Conservation (phyloP, 2,888 invertebrate species). For the Diadegma fenestrale region DNA sequence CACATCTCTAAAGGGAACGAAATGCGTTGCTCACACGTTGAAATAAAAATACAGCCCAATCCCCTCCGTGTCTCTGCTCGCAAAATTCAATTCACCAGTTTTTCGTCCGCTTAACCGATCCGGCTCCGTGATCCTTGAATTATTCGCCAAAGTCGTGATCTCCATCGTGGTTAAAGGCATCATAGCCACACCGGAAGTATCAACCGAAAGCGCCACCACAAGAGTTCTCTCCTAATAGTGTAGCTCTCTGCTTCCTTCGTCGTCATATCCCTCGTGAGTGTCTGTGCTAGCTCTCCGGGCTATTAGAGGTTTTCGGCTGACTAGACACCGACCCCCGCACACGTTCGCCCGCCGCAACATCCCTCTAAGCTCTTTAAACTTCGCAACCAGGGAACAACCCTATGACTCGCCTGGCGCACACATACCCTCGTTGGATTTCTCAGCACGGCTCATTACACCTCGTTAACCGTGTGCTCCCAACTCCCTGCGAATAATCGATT, state of each 20-base stretch:
- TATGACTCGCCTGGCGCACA: conserved; percentile 14
- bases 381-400: conserved; percentile 72
- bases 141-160: conserved; percentile 60
- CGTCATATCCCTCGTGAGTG: neutral
- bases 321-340: conserved; percentile 77
- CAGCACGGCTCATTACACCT: conserved; percentile 60
- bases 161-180: conserved; percentile 59
- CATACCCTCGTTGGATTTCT: conserved; percentile 19
- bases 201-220: conserved; percentile 45
- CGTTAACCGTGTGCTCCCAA: conserved; percentile 49
- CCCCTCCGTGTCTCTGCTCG: neutral
- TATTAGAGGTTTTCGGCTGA: conserved; percentile 84
- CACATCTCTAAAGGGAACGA: conserved; percentile 3
- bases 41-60: conserved; percentile 21
- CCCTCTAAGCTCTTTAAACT: conserved; percentile 83
- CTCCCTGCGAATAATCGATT: conserved; percentile 41
- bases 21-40: conserved; percentile 16
- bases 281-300: conserved; percentile 72
- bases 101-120: neutral
- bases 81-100: neutral
- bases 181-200: conserved; percentile 31
- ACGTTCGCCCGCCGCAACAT: conserved; percentile 78
- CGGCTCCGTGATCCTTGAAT: conserved; percentile 55
- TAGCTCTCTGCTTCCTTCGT: conserved; percentile 16
- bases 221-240: conserved; percentile 24